Evolutionary conservation across 2,888 invertebrate species (phyloP).

Genomic region (Dynastes maya): DNA sequence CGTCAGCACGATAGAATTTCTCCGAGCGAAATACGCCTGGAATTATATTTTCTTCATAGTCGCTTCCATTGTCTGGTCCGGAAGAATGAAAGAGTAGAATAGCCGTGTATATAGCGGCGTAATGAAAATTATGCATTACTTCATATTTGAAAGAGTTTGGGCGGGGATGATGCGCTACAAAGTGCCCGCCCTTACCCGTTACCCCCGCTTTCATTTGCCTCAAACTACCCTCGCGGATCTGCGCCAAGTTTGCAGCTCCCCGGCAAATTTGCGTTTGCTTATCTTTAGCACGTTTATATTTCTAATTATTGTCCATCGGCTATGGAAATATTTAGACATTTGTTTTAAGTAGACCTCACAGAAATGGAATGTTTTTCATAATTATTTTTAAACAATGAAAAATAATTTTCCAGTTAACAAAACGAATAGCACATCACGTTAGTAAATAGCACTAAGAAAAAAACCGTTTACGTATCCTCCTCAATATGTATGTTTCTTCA

Average conservation of each 20-base stretch:
- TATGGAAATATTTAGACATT: background rate
- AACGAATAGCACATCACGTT: too few species aligned
- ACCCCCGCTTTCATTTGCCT: slow-evolving; percentile 60
- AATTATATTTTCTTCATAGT: slow-evolving; percentile 61
- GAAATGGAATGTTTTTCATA: too few species aligned
- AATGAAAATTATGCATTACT: slow-evolving; percentile 68
- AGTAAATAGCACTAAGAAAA: too few species aligned
- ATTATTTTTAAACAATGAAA: too few species aligned
- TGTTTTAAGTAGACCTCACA: background rate
- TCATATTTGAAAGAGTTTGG: slow-evolving; percentile 64
- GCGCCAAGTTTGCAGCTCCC: slow-evolving; percentile 50
- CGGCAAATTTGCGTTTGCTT: slow-evolving; percentile 44
- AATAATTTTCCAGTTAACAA: too few species aligned
- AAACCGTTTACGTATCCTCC: too few species aligned
- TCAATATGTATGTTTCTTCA: too few species aligned
- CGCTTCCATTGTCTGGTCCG: slow-evolving; percentile 60
- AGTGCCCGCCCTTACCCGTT: slow-evolving; percentile 59
- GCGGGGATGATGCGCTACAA: slow-evolving; percentile 59
- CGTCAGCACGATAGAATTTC: slow-evolving; percentile 38
- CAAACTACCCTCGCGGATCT: slow-evolving; percentile 57
- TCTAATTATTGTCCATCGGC: slow-evolving; percentile 44
- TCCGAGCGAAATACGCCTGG: slow-evolving; percentile 48
- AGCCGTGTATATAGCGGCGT: slow-evolving; percentile 62
- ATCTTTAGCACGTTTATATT: slow-evolving; percentile 53
- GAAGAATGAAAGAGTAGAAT: slow-evolving; percentile 61